phyloP scores from a whole-genome alignment of 1,140 invertebrate species.

The Protaetia brevitarsis region DNA sequence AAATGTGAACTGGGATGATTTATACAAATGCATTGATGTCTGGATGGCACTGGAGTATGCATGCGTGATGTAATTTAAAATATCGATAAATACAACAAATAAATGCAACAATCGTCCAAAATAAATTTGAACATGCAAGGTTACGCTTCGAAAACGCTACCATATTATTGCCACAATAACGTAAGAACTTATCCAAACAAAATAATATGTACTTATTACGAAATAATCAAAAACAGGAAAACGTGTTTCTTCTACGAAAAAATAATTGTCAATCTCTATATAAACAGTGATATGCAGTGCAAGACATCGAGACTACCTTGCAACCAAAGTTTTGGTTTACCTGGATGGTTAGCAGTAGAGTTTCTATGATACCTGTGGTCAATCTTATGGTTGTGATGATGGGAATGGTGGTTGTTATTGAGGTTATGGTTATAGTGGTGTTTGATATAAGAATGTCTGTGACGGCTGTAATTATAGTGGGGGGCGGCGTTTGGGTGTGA shows the following conservation, averaged over 20 bases:
- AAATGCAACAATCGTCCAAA: too few species aligned
- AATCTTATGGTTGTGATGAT: slow-evolving; percentile 49
- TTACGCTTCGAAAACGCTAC: too few species aligned
- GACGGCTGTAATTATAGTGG: slow-evolving; percentile 58
- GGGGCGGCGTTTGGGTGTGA: slow-evolving; percentile 70
- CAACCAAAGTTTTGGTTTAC: slow-evolving; percentile 46
- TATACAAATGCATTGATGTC: too few species aligned
- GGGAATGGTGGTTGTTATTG: slow-evolving; percentile 55
- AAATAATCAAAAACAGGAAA: background rate
- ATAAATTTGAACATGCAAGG: too few species aligned
- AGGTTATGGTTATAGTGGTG: slow-evolving; percentile 50
- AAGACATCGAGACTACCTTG: slow-evolving; percentile 3
- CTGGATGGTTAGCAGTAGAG: slow-evolving; percentile 62
- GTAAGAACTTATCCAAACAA: background rate
- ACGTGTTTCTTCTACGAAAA: background rate
- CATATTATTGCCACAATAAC: too few species aligned
- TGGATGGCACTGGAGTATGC: too few species aligned
- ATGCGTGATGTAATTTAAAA: too few species aligned
- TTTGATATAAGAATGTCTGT: slow-evolving; percentile 54
- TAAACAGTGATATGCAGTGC: slow-evolving; percentile 16
- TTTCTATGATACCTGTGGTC: slow-evolving; percentile 59
- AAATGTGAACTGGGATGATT: too few species aligned
- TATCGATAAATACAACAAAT: too few species aligned
- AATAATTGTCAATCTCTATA: background rate
- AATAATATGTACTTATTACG: background rate